Evolutionary conservation across 2,888 invertebrate species (phyloP), one percentile per base, ranked within the genome.

Genomic region (Pammene fasciana): DNA sequence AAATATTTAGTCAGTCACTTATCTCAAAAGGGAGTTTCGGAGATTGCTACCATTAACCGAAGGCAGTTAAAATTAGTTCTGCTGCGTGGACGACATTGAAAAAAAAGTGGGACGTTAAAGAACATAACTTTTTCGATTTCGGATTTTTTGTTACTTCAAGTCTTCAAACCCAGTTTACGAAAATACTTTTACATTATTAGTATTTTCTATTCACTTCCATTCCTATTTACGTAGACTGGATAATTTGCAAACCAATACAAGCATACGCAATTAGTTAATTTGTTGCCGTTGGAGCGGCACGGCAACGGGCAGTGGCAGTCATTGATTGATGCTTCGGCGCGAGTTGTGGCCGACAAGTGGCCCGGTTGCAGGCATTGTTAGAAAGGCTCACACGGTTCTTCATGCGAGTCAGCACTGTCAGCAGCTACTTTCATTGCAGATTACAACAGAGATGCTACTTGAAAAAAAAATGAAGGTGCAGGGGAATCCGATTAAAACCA

Each of bases 1-100:
- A 78, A 82, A 79, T 80, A 77, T 76, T 78, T 78, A 73, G 76
- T 74, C 70, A 67, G 65, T 45, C 50, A 48, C 60, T 70, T 70
- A 67, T 60, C 67, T 67, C 67, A 16, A 65, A 46, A 48, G 26
- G 59, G 52, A 16, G 54, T 34, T 59, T 60, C 16, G 38, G 46
- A 70, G 48, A 65, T 70, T 65, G 59, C 67, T 67, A 67, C 52
- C 52, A 67, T 71, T 67, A 59, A 52, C 57, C 36, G 64, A 64
- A 59, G 43, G 45, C 65, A 46, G 16, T 38, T 60, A 45, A 48
- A 52, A 65, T 65, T 65, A 9, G 64, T 68, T 68, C 57, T 45
- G 60, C 59, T 13, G 59, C 46, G 48, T 16, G 8, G 46, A 38
- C 2, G 7, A 14, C 8, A 48, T 14, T n/a, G 41, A 41, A 62